Conservation (phyloP, 2,113 vertebrate genomes). For the Trachemys scripta region DNA sequence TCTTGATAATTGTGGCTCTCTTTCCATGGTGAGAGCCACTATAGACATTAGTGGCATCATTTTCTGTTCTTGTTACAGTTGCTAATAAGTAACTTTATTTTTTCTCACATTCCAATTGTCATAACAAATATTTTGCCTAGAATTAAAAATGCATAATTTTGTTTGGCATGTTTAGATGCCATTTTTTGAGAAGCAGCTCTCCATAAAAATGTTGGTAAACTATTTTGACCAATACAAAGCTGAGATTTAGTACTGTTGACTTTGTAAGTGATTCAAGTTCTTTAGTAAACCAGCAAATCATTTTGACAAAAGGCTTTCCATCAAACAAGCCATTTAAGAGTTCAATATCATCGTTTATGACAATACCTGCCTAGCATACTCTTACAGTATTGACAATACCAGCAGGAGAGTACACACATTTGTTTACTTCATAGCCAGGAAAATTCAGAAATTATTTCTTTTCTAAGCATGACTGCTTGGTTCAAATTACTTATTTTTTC, state of each 20-base stretch:
- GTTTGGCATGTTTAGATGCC: background rate
- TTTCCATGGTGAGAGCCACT: background rate
- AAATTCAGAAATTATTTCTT: background rate
- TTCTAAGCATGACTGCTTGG: background rate
- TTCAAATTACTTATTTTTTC: background rate
- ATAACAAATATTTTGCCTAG: background rate
- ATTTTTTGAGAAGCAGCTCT: background rate
- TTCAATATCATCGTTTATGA: background rate
- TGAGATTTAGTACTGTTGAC: background rate
- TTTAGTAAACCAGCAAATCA: background rate
- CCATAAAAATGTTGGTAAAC: rapidly evolving
- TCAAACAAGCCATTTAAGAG: background rate
- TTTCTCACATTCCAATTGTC: background rate
- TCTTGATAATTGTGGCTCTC: background rate
- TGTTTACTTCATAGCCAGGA: background rate
- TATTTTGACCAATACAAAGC: background rate
- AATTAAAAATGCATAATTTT: background rate
- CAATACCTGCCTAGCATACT: background rate
- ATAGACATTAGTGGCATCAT: background rate
- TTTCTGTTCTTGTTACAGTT: background rate
- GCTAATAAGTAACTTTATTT: background rate
- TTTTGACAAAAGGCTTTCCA: background rate
- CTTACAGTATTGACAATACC: background rate
- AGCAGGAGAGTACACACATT: background rate
- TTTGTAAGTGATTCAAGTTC: background rate